These are phyloP conservation scores for Nasonovia ribisnigri DNA, from an alignment of 2,888 invertebrate genomes.

Conservation along the genomic window DNA sequence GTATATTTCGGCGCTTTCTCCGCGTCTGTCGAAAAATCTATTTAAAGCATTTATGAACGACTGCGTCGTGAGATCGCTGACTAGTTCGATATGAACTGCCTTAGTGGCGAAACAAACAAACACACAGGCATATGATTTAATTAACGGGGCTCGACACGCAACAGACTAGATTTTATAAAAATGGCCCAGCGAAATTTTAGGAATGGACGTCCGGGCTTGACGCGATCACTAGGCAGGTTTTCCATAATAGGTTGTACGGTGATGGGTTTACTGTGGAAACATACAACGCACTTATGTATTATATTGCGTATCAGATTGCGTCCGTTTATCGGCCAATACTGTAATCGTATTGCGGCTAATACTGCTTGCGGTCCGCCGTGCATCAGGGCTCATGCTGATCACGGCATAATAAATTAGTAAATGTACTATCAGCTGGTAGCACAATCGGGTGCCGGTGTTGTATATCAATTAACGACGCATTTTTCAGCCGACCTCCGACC, in stretches of 20 bases:
- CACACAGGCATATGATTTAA: not conserved
- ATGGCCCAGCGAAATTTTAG: not conserved
- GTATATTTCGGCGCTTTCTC: not conserved
- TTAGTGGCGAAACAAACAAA: not conserved
- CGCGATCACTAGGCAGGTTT: slow-evolving; percentile 66
- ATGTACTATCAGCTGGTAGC: not conserved
- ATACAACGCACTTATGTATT: not conserved
- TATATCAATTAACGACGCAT: not conserved
- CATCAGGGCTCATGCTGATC: not conserved
- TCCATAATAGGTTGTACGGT: slow-evolving; percentile 64
- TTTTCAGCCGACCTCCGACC: not conserved
- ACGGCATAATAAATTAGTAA: not conserved
- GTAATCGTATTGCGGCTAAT: not conserved
- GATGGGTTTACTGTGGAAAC: not conserved
- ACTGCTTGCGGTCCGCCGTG: slow-evolving; percentile 6
- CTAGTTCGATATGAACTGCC: not conserved
- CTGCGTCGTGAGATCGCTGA: not conserved
- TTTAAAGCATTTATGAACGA: not conserved
- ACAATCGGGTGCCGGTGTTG: not conserved
- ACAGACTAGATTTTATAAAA: not conserved
- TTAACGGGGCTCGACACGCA: not conserved
- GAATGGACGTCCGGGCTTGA: slow-evolving; percentile 65
- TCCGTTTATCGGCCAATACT: slow-evolving; percentile 1
- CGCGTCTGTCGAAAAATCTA: not conserved
- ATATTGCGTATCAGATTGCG: not conserved